phyloP scores from a whole-genome alignment of 1,140 invertebrate genomes.

The Philopotamus ludificatus region DNA sequence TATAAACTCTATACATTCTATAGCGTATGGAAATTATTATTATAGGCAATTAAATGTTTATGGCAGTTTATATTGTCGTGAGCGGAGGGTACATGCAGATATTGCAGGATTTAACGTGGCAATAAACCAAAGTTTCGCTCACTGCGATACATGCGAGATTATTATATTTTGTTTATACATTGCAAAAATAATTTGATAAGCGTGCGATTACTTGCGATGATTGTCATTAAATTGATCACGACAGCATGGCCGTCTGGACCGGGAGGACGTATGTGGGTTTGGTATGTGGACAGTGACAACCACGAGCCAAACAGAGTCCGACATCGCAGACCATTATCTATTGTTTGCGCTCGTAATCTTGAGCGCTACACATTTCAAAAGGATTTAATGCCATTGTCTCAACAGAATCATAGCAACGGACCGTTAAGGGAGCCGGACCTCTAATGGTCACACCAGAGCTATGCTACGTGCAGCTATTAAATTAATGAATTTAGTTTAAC shows the following conservation, averaged over 20 bases:
- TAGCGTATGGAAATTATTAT: conserved; percentile 7
- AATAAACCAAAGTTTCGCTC: conserved; percentile 3
- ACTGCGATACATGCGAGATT: background rate
- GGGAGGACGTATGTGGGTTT: background rate
- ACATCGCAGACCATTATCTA: conserved; percentile 18
- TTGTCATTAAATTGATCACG: no score
- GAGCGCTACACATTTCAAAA: conserved; percentile 26
- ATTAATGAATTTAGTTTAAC: no score
- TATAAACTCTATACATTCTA: background rate
- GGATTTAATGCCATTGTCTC: conserved; percentile 28
- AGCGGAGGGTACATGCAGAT: background rate
- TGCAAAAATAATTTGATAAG: no score
- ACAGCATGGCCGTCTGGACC: background rate
- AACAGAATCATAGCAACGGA: conserved; percentile 11
- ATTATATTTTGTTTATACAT: background rate
- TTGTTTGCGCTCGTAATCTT: conserved; percentile 26
- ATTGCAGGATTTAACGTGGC: conserved; percentile 3
- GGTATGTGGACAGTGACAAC: background rate
- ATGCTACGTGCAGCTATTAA: no score
- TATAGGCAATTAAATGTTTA: conserved; percentile 17
- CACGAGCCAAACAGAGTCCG: background rate
- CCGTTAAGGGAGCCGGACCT: conserved; percentile 16
- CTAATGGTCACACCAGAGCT: no score
- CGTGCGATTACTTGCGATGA: no score
- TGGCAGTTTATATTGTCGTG: conserved; percentile 14